Evolutionary conservation across 2,113 vertebrate species (phyloP), one percentile per base, ranked within the genome.

Genomic region (Psittacus erithacus): DNA sequence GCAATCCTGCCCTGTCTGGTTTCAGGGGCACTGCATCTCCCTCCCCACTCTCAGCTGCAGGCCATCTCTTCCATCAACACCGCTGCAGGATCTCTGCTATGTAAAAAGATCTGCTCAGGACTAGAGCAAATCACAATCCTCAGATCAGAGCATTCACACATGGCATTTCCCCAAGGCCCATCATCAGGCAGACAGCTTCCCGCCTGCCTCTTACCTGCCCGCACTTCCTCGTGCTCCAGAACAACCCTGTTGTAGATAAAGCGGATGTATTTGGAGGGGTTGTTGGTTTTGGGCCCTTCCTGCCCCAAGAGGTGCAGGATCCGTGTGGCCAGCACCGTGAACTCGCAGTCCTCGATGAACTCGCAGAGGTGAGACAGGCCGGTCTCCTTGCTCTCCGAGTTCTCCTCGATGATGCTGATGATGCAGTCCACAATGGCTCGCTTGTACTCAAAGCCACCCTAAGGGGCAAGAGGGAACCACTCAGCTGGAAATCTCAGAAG

Each of bases 221-320:
- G 97, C 63, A 98, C 98, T 87, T 98, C 98, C 65, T 98, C 98
- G 2, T 98, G 98, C 64, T 98, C 98, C 96, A 98, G 55, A 35
- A 98, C 98, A 46, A 98, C 98, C 8, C 98, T 97, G 92, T 98
- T 98, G 59, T 98, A 98, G 96, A 98, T 98, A 93, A 98, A 98
- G 52, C 98, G 98, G 80, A 98, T 98, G 27, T 98, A 98, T 94
- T 98, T 98, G 65, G 98, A 98, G n/a, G 98, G 98, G 59, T 97
- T 98, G 92, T 97, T 98, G 84, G 98, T 98, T 91, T 97, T 98
- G 81, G 98, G 98, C 9, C 98, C 98, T 94, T 98, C 98, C 70
- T 98, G 98, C 60, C 98, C 98, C 81, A 98, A 17, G 13, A 98
- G 96, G 49, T 98, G 98, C 71, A 98, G 97, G 90, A 98, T 98